Percentiles rank a stretch among this genome's conserved stretches.
Conservation (phyloP, 1,140 invertebrate species). For the Aphis gossypii region DNA sequence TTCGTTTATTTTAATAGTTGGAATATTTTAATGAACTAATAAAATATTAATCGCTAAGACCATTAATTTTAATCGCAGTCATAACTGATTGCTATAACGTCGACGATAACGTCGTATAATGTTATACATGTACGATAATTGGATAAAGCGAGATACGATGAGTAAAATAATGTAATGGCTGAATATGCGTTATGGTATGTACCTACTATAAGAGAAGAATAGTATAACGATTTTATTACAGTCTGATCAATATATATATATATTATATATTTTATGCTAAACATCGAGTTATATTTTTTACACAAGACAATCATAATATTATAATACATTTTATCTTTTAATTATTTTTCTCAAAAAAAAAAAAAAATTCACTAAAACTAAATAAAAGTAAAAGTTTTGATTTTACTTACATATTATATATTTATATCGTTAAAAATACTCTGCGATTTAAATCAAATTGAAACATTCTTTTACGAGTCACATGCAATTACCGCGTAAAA, state of each 20-base stretch:
- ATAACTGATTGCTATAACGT: neutral
- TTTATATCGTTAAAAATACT: neutral
- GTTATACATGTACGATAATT: neutral
- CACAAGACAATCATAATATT: neutral
- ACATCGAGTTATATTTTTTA: neutral
- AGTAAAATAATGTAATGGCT: neutral
- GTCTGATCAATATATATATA: neutral
- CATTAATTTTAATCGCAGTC: neutral
- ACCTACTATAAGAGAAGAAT: neutral
- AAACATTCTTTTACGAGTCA: neutral
- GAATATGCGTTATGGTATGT: too few relatives aligned
- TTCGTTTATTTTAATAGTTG: neutral
- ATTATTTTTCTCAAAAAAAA: neutral
- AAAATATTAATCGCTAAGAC: neutral
- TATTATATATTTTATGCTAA: neutral
- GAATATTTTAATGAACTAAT: neutral
- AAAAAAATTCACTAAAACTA: too few relatives aligned
- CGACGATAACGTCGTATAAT: neutral
- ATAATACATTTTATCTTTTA: neutral
- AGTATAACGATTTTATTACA: neutral
- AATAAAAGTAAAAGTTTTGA: neutral
- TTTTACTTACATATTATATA: neutral
- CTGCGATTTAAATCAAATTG: neutral
- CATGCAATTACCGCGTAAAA: neutral
- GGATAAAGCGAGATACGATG: too few relatives aligned